Evolutionary conservation across 1,140 invertebrate genomes (phyloP), one percentile per base, ranked within the genome.

Genomic region (Cyphomyrmex costatus): DNA sequence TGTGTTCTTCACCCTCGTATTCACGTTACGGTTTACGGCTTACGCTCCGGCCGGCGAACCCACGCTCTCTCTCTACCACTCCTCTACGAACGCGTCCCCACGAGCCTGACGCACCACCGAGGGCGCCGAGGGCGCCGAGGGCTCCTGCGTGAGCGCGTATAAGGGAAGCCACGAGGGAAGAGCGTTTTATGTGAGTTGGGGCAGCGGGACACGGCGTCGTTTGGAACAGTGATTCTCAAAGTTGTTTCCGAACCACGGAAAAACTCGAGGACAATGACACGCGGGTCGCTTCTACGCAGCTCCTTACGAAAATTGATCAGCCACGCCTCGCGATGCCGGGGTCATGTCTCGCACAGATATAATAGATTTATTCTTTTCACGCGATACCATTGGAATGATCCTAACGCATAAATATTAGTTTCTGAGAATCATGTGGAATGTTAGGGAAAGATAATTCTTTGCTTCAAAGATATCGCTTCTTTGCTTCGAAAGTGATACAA

Each of bases 141-240:
- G 36, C 19, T 46, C n/a, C 14, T 21, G 19, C 27, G 8, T 36
- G 10, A 42, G 36, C 46, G 56, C 56, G 21, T 27, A 12, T 8
- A 68, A 80, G 63, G 77, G 77, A 8, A 36, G 63, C n/a, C 30
- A 14, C 14, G n/a, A 46, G 24, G 77, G 77, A 79, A 42, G 10
- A 56, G 5, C 46, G n/a, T 33, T 70, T 70, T 30, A 33, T 66
- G 36, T 42, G 16, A 65, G 24, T n/a, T 66, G 36, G 77, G 46
- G 63, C 77, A 42, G 30, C 46, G 14, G 77, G 46, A 80, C n/a
- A 24, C 36, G 24, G 46, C 63, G 63, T 80, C n/a, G 65, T 68
- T 30, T 2, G 19, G 49, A 27, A 21, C 77, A 80, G 77, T 80
- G 77, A 19, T n/a, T 80, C 77, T 80, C 77, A 80, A 80, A 42